Base-by-base conservation (phyloP, 2,797 vertebrate genomes). In the Platalea minor region DNA sequence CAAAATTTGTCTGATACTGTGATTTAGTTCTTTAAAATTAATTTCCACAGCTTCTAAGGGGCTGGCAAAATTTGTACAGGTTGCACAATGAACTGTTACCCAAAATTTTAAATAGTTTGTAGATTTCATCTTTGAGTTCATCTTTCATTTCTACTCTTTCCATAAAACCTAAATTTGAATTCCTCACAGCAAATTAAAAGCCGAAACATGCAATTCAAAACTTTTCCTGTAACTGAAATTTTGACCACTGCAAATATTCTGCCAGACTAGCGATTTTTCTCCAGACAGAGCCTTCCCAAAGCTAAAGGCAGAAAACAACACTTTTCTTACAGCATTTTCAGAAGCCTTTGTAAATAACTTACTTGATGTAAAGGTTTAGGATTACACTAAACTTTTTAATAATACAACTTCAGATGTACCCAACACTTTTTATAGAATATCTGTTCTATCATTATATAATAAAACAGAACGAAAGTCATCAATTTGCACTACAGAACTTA, bases 371-470 rank as follows among this genome's bases (percentile, higher is more conserved):
- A 81, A 68, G 76, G 88, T 89, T 70, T 46, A 88, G 39, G 76
- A 67, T 69, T 28, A 41, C 26, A 20, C 31, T 29, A 24, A 94
- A 95, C 74, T 92, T 94, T 45, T 78, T 21, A 70, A 89, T 76
- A 92, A 95, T 45, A 19, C 16, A 93, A 91, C 69, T 93, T 94
- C 72, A 68, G 80, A 41, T 85, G 54, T 85, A 80, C 65, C 85
- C 43, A 74, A 63, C 53, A 78, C 91, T 93, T 96, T 94, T 94
- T 89, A 92, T 91, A 95, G 93, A 94, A 51, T 88, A 94, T 93
- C 76, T 94, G 57, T 93, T 96, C 91, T 73, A 26, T 87, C 90
- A 80, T 97, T 97, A 97, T 96, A 94, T 97, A 97, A 97, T 93
- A 87, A 96, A 96, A 51, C 92, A 96, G 95, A 97, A 92, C 6